A percentile compares a stretch with the other conserved stretches of the same genome.
Evolutionary conservation across 2,888 invertebrate species (phyloP).

Genomic region (Palloptera scutellata): DNA sequence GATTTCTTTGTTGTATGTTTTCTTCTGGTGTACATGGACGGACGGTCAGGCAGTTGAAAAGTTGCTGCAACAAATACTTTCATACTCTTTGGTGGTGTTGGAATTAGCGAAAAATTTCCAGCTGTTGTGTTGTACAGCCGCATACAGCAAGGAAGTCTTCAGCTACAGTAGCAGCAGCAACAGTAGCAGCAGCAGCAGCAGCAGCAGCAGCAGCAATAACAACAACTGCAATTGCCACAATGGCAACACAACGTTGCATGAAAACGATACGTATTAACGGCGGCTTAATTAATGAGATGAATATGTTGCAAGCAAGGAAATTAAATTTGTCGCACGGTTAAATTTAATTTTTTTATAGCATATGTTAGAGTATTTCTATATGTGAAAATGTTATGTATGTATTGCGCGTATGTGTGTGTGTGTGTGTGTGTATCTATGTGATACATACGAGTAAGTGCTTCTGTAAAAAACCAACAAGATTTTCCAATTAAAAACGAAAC

Average conservation of each 20-base stretch:
- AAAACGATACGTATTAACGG: neutral
- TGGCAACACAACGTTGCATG: neutral
- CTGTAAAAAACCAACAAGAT: no score
- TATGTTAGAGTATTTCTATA: neutral
- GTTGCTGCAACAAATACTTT: neutral
- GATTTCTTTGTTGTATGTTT: no score
- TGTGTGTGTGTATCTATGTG: neutral
- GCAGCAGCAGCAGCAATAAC: conserved; percentile 7
- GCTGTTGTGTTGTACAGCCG: neutral
- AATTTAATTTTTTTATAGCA: neutral
- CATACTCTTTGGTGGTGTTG: neutral
- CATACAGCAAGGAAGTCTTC: neutral
- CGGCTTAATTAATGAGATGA: conserved; percentile 16
- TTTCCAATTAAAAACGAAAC: no score
- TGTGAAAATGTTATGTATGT: neutral
- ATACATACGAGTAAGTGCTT: conserved; percentile 3
- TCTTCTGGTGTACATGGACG: no score
- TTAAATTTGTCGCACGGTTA: conserved; percentile 47
- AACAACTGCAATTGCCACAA: neutral
- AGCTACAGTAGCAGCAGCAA: conserved; percentile 20
- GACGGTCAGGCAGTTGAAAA: no score
- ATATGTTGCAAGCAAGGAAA: neutral
- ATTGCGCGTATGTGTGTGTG: neutral
- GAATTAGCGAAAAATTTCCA: neutral
- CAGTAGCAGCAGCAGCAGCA: conserved; percentile 13